Evolutionary conservation across 2,113 vertebrate genomes (phyloP), one percentile per base, ranked within the genome.

Genomic region (Xyrauchen texanus): DNA sequence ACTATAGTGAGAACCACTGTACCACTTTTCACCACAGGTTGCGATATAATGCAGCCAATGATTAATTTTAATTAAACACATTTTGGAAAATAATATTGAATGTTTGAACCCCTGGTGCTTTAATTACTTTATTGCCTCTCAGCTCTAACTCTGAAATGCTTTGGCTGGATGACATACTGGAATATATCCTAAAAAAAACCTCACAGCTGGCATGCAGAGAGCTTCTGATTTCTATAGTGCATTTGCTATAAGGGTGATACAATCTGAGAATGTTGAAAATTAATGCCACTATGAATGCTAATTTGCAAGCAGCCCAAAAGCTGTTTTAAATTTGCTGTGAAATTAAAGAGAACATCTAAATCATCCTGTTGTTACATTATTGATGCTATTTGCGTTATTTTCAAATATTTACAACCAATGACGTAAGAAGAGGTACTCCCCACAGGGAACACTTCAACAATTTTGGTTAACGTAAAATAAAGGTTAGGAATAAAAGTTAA

Each of bases 61-160:
- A 91, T 92, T 92, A 91, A 89, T 90, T 92, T 90, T 92, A 92
- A 92, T 92, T 91, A 92, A 91, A 91, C 89, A 88, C 89, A 88
- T 92, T 92, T 89, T 89, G 85, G 84, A 89, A 87, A 92, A 90
- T 88, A 87, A 87, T 85, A 90, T 90, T 88, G 86, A 90, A 90
- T 90, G 88, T 89, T 88, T 88, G 88, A 89, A 89, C 87, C 87
- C 88, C 88, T 76, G 83, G 82, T 85, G 87, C 77, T 87, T 85
- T 88, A 89, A 89, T 88, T 86, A 86, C 88, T 86, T 86, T 81
- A 80, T 84, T 87, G 86, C 86, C 84, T 87, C 82, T 86, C 83
- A 85, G 82, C 82, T 85, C 78, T 78, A 81, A 84, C 80, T 85
- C 81, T 80, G 81, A 85, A 84, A 87, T 78, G 70, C 66, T 84